These are phyloP conservation scores for Diloba caeruleocephala DNA, from an alignment of 2,888 invertebrate species.

Conservation along the genomic window DNA sequence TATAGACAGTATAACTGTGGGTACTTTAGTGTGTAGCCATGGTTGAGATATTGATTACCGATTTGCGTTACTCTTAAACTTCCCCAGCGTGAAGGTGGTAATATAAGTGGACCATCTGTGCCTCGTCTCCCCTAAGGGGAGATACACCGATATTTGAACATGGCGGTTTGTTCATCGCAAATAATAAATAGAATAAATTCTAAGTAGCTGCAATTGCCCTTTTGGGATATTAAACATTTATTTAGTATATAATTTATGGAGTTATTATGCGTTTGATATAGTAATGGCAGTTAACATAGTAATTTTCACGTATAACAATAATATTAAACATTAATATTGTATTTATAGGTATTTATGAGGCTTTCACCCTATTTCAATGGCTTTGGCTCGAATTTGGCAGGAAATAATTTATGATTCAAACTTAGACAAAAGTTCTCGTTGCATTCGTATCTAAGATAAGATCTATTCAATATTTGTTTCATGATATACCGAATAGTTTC, in stretches of 20 bases:
- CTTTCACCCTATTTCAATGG: no score
- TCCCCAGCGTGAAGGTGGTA: slow-evolving; percentile 73
- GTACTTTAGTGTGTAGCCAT: slow-evolving; percentile 17
- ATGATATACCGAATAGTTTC: no score
- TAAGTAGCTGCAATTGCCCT: slow-evolving; percentile 46
- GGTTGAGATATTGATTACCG: slow-evolving; percentile 75
- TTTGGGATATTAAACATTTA: slow-evolving; percentile 44
- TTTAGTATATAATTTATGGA: slow-evolving; percentile 45
- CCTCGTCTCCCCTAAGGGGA: slow-evolving; percentile 66
- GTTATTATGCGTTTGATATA: slow-evolving; percentile 37
- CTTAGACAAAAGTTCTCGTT: no score
- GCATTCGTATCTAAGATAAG: no score
- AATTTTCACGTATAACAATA: no score
- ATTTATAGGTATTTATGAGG: no score
- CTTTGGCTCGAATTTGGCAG: no score
- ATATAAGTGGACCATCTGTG: slow-evolving; percentile 83
- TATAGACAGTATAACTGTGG: no score
- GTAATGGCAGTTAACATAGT: no score
- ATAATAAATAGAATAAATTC: slow-evolving; percentile 53
- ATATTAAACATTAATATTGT: no score
- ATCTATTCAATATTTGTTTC: no score
- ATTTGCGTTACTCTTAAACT: slow-evolving; percentile 68
- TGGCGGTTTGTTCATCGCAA: slow-evolving; percentile 50
- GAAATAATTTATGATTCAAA: no score
- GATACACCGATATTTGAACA: slow-evolving; percentile 57